These are phyloP conservation scores for Nymphicus hollandicus DNA, from an alignment of 2,113 vertebrate genomes.

Conservation along the genomic window DNA sequence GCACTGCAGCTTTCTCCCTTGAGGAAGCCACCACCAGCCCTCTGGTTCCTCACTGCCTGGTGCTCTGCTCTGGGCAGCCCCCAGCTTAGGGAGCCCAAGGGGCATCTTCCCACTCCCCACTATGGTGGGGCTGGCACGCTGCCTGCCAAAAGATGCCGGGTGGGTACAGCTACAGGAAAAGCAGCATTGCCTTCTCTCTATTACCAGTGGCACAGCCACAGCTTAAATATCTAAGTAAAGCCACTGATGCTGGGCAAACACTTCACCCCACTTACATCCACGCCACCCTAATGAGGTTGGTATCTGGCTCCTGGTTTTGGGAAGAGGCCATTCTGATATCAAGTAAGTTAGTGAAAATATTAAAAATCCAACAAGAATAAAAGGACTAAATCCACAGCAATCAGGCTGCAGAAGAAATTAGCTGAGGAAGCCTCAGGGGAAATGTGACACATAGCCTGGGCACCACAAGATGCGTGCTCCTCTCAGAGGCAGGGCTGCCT, in stretches of 20 bases:
- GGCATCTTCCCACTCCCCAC: neutral
- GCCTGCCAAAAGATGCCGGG: neutral
- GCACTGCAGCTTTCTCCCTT: neutral
- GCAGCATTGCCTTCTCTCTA: neutral
- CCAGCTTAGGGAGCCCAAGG: neutral
- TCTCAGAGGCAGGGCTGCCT: neutral
- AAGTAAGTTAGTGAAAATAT: neutral
- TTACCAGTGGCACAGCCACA: neutral
- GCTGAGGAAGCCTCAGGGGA: neutral
- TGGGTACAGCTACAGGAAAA: rapidly evolving
- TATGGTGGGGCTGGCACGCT: rapidly evolving
- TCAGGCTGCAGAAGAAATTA: neutral
- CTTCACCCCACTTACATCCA: neutral
- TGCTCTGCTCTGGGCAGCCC: neutral
- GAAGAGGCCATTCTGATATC: neutral
- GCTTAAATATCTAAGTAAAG: neutral
- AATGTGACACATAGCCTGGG: neutral
- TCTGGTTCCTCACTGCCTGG: rapidly evolving
- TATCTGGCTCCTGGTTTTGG: neutral
- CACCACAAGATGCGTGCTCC: neutral
- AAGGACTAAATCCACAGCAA: neutral
- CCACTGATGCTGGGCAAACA: neutral
- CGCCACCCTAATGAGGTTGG: neutral
- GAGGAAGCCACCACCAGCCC: neutral
- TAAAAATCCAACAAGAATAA: neutral